Evolutionary conservation across 2,797 vertebrate genomes (phyloP).

Genomic region (Tympanoctomys barrerae): DNA sequence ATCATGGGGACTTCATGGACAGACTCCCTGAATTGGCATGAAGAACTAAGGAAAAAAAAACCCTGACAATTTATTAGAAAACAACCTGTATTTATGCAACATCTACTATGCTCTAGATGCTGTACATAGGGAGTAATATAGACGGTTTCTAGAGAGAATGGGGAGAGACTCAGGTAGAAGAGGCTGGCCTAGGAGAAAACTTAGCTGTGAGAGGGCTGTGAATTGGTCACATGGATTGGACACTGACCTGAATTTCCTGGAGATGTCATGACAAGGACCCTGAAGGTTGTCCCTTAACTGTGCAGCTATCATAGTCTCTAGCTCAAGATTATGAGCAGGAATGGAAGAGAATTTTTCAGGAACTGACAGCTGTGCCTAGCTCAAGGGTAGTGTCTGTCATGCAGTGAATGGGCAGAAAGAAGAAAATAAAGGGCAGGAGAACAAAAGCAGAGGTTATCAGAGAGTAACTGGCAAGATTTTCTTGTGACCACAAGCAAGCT

Average conservation of each 20-base stretch:
- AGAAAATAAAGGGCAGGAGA: not conserved
- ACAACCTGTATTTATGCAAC: not conserved
- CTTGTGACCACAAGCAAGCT: not conserved
- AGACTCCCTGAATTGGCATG: not conserved
- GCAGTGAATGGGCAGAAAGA: not conserved
- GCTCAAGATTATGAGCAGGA: not conserved
- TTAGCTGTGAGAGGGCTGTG: not conserved
- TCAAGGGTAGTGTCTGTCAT: not conserved
- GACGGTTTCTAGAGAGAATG: not conserved
- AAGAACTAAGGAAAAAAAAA: not conserved
- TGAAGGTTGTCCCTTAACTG: not conserved
- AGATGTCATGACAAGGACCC: not conserved
- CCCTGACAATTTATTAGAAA: not conserved
- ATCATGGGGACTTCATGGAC: not conserved
- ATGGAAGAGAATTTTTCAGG: not conserved
- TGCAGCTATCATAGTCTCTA: not conserved
- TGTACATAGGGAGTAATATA: too few species aligned
- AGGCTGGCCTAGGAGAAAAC: not conserved
- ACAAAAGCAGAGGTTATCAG: not conserved
- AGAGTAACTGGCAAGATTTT: not conserved
- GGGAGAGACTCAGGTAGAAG: not conserved
- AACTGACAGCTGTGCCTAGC: not conserved
- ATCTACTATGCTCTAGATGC: rapidly evolving
- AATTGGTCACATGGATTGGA: not conserved
- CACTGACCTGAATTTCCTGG: not conserved